Percentiles rank a stretch among this genome's conserved stretches.
Evolutionary conservation across 1,140 invertebrate species (phyloP).

Genomic region (Aphis gossypii): DNA sequence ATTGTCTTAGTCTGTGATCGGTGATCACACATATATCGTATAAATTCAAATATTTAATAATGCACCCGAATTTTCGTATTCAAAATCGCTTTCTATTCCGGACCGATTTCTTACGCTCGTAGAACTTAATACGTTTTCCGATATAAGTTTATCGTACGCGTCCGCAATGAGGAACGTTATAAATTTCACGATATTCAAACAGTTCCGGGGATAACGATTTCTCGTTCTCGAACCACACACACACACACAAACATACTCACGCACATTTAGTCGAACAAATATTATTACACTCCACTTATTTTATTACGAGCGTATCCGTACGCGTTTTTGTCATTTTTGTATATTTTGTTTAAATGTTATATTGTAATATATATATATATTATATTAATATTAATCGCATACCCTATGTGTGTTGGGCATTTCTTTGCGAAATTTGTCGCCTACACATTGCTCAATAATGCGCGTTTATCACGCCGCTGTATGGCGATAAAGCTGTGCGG

Average conservation of each 20-base stretch:
- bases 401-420: background rate
- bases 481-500: no score
- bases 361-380: no score
- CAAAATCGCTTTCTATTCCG: no score
- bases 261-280: background rate
- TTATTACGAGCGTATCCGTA: background rate
- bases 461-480: no score
- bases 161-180: background rate
- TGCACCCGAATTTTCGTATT: no score
- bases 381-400: background rate
- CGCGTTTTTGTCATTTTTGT: background rate
- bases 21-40: no score
- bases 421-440: background rate
- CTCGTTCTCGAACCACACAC: no score
- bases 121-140: background rate
- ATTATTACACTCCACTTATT: background rate
- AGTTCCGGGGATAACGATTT: no score
- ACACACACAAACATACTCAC: no score
- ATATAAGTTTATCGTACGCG: background rate
- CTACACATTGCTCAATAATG: slow-evolving; percentile 1
- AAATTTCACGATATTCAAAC: background rate
- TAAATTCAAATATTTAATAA: no score
- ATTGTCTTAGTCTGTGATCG: no score
- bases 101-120: no score
- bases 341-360: background rate